Evolutionary conservation across 2,113 vertebrate species (phyloP).

Genomic region (Pyxicephalus adspersus): DNA sequence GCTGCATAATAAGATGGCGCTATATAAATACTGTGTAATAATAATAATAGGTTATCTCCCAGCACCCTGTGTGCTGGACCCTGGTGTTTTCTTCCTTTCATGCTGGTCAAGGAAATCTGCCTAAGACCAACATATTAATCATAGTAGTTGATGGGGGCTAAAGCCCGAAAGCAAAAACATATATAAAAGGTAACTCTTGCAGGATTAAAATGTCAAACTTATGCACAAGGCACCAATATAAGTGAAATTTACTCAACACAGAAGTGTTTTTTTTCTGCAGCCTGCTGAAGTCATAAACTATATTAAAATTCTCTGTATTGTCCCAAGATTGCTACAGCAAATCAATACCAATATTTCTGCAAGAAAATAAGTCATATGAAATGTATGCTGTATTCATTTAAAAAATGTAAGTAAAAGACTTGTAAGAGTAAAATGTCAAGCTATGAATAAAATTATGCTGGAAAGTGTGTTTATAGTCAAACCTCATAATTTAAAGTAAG

Average conservation of each 20-base stretch:
- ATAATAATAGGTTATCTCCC: too few species aligned
- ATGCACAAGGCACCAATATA: neutral
- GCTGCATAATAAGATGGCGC: too few species aligned
- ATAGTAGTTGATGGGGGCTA: too few species aligned
- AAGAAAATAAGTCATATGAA: conserved; percentile 41
- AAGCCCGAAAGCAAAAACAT: too few species aligned
- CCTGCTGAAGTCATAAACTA: conserved; percentile 5
- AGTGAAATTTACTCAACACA: conserved; percentile 5
- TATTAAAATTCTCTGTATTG: conserved; percentile 28
- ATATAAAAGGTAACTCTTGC: neutral
- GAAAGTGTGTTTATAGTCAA: conserved; percentile 50
- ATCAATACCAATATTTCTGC: conserved; percentile 36
- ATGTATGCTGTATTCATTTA: conserved; percentile 34
- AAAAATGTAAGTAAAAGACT: conserved; percentile 41
- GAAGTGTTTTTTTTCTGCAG: conserved; percentile 11
- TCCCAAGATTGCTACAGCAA: conserved; percentile 11
- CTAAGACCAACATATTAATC: too few species aligned
- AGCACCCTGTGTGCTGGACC: too few species aligned
- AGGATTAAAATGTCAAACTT: too few species aligned
- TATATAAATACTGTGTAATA: too few species aligned
- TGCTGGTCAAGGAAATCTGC: too few species aligned
- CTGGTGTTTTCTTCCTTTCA: too few species aligned
- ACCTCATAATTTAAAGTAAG: conserved; percentile 51
- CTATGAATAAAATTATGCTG: conserved; percentile 50
- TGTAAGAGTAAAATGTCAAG: conserved; percentile 43